Percentiles rank a stretch among this genome's conserved stretches.
These are phyloP conservation scores for Thera britannica DNA, from an alignment of 2,888 invertebrate genomes.

Conservation along the genomic window DNA sequence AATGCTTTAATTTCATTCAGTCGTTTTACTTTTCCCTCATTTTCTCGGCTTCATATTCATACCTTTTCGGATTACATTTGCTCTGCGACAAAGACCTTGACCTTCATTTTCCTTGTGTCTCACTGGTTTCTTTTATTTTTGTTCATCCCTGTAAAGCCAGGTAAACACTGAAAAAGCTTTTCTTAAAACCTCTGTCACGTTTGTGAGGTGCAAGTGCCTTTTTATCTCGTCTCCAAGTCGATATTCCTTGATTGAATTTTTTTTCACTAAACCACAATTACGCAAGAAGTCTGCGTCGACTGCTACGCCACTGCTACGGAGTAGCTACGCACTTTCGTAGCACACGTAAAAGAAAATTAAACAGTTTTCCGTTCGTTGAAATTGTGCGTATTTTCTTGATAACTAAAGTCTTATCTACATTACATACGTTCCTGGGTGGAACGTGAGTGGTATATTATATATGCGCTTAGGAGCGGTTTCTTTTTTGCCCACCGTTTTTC, in stretches of 20 bases:
- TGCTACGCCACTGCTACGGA: neutral
- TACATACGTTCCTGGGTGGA: neutral
- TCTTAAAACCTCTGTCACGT: slow-evolving; percentile 4
- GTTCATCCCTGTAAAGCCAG: neutral
- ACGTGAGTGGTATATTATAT: neutral
- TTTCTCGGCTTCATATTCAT: neutral
- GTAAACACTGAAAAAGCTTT: slow-evolving; percentile 5
- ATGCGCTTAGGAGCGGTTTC: neutral
- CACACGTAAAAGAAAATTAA: neutral
- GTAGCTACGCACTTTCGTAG: neutral
- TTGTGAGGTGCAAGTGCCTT: neutral
- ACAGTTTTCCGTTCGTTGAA: no score
- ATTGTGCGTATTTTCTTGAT: no score
- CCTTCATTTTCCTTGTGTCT: neutral
- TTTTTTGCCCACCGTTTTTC: neutral
- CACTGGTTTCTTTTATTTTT: slow-evolving; percentile 2
- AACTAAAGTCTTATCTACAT: neutral
- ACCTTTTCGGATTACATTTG: slow-evolving; percentile 5
- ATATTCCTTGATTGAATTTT: neutral
- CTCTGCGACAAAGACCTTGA: slow-evolving; percentile 15
- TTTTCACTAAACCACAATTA: neutral
- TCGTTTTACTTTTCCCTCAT: neutral
- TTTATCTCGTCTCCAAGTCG: neutral
- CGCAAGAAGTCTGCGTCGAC: neutral
- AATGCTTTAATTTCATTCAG: neutral